These are phyloP conservation scores for Tetramorium simillimum DNA, from an alignment of 1,140 invertebrate species.

Conservation along the genomic window DNA sequence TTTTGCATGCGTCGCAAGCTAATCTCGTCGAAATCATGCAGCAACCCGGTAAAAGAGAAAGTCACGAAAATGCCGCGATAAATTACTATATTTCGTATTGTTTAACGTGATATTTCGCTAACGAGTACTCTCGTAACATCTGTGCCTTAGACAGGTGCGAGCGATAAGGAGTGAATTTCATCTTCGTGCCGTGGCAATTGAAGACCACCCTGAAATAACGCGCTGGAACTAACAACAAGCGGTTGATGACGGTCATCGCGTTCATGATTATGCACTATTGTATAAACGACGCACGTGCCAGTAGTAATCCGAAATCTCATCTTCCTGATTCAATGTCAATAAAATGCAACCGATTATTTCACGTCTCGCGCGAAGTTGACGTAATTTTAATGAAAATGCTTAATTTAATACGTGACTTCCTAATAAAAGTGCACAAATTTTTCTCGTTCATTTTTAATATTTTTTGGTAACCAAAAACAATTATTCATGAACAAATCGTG, in stretches of 20 bases:
- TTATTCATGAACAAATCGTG: no score
- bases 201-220: slow-evolving; percentile 56
- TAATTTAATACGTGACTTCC: not conserved
- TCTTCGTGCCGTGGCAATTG: slow-evolving; percentile 43
- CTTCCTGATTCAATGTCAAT: slow-evolving; percentile 10
- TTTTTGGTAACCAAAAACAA: no score
- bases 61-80: slow-evolving; percentile 29
- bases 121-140: slow-evolving; percentile 42
- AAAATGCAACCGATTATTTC: not conserved
- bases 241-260: slow-evolving; percentile 46
- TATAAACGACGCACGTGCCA: slow-evolving; percentile 50
- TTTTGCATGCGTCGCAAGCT: slow-evolving; percentile 19
- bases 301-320: slow-evolving; percentile 10
- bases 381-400: not conserved
- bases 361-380: not conserved
- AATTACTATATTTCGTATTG: slow-evolving; percentile 57
- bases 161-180: slow-evolving; percentile 54
- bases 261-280: slow-evolving; percentile 57
- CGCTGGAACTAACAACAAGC: slow-evolving; percentile 40
- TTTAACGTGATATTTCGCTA: slow-evolving; percentile 52
- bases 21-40: slow-evolving; percentile 43
- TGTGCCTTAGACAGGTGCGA: slow-evolving; percentile 41
- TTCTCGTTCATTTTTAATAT: not conserved
- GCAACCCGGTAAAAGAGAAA: slow-evolving; percentile 33
- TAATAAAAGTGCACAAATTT: not conserved